phyloP scores from a whole-genome alignment of 2,888 invertebrate genomes.

The Incurvaria masculella region DNA sequence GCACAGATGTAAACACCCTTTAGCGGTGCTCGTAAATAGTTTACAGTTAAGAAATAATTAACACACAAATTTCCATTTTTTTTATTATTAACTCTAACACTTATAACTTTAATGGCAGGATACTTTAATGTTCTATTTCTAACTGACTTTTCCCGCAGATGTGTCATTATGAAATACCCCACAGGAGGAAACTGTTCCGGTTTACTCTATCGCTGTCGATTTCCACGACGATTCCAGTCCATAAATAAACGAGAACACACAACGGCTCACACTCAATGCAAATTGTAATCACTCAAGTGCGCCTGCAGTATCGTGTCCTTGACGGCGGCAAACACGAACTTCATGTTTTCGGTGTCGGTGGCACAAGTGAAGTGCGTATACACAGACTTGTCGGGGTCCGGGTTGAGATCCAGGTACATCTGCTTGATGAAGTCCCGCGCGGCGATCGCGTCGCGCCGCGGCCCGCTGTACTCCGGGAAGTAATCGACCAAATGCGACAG shows the following conservation, averaged over 20 bases:
- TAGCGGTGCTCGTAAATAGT: no score
- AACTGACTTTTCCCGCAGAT: background rate
- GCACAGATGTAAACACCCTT: no score
- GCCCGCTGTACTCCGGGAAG: background rate
- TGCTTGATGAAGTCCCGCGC: background rate
- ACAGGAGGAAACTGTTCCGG: background rate
- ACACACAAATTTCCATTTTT: no score
- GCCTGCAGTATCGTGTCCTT: background rate
- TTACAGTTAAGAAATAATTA: no score
- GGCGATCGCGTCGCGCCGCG: background rate
- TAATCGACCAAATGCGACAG: slow-evolving; percentile 94
- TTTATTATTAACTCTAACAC: no score
- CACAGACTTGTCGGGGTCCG: background rate
- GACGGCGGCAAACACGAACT: background rate
- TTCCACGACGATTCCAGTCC: background rate
- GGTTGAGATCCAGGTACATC: background rate
- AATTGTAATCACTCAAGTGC: background rate
- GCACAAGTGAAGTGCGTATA: background rate
- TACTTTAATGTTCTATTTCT: no score
- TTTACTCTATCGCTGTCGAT: background rate
- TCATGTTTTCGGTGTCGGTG: background rate
- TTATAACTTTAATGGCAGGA: no score
- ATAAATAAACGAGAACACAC: background rate
- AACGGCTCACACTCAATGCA: background rate
- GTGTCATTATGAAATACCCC: background rate